Evolutionary conservation across 1,140 invertebrate species (phyloP).

Genomic region (Hylaeus volcanicus): DNA sequence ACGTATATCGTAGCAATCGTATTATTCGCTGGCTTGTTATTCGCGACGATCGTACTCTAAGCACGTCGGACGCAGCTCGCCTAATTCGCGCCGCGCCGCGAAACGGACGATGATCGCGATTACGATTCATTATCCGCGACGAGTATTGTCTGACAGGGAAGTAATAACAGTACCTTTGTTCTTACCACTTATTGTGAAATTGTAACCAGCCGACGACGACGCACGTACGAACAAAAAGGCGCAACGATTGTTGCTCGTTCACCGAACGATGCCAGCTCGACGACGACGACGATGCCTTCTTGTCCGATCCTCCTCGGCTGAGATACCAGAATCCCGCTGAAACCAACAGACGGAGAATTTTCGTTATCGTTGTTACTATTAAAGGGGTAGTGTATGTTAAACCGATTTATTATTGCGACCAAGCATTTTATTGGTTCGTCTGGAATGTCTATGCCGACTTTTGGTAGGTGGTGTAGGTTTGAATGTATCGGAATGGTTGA

Average conservation of each 20-base stretch:
- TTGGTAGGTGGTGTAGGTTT: no score
- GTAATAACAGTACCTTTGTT: slow-evolving; percentile 56
- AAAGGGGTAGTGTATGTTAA: no score
- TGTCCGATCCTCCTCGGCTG: neutral
- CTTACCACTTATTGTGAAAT: slow-evolving; percentile 56
- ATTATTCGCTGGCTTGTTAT: slow-evolving; percentile 51
- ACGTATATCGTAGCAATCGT: neutral
- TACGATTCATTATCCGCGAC: slow-evolving; percentile 59
- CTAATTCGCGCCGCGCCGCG: slow-evolving; percentile 47
- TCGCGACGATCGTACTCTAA: slow-evolving; percentile 59
- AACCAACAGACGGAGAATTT: neutral
- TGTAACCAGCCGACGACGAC: slow-evolving; percentile 45
- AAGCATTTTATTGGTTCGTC: no score
- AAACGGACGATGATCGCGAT: slow-evolving; percentile 54
- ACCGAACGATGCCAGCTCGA: neutral
- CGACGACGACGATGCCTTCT: slow-evolving; percentile 26
- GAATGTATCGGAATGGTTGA: no score
- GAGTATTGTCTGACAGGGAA: slow-evolving; percentile 53
- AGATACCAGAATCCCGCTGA: no score
- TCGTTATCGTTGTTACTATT: no score
- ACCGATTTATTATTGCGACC: no score
- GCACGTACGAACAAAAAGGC: slow-evolving; percentile 47
- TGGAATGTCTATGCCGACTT: no score
- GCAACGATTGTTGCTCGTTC: slow-evolving; percentile 32
- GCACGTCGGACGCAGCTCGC: slow-evolving; percentile 53